Conservation (phyloP, 2,797 vertebrate species). For the Falco concolor region DNA sequence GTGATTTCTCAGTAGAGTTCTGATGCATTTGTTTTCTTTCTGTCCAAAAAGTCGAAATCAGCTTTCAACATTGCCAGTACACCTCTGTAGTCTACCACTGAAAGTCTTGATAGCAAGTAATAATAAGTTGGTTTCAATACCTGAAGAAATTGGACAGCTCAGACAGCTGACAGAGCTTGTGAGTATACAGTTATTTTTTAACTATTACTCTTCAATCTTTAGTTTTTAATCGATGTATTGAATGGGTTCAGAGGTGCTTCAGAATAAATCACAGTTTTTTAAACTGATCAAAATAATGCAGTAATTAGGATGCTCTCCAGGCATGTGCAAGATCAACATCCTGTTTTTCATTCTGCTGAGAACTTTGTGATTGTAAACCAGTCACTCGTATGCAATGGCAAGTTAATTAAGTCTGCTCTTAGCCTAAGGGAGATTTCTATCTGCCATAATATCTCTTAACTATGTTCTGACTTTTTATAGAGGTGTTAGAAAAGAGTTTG, state of each 20-base stretch:
- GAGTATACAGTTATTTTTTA: constrained; percentile 61
- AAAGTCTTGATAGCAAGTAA: constrained; percentile 96
- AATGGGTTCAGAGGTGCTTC: not conserved
- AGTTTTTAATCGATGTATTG: not conserved
- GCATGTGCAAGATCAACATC: not conserved
- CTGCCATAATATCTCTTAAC: not conserved
- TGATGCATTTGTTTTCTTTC: constrained; percentile 22
- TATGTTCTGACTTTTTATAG: not conserved
- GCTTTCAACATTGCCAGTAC: constrained; percentile 86
- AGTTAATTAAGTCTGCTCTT: not conserved
- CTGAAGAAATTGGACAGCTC: constrained; percentile 90
- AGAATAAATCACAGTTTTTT: not conserved
- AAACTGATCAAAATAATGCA: not conserved
- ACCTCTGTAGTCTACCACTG: constrained; percentile 88
- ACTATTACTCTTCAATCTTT: not conserved
- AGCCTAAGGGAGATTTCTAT: not conserved
- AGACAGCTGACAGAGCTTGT: constrained; percentile 92
- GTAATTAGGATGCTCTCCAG: not conserved
- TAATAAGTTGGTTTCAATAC: constrained; percentile 93
- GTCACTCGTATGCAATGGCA: not conserved
- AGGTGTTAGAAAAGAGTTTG: not conserved
- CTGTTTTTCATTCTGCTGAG: not conserved
- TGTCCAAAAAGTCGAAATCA: constrained; percentile 87
- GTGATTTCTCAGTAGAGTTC: not conserved
- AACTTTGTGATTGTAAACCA: not conserved